Evolutionary conservation across 2,113 vertebrate species (phyloP).

Genomic region (Pituophis catenifer): DNA sequence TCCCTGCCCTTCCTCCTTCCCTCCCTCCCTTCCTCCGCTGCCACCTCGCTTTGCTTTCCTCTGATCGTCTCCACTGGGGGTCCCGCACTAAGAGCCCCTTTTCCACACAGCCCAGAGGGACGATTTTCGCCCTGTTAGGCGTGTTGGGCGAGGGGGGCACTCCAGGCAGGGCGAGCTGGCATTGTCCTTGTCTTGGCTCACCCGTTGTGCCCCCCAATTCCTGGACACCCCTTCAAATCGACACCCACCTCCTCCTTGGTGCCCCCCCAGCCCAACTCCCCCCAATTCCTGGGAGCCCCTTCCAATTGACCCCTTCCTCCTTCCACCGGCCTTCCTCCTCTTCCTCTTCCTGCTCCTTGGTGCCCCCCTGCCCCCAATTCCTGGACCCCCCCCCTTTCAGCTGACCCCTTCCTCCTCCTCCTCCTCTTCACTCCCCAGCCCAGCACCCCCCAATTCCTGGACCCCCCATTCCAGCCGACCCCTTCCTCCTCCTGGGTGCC

Average conservation of each 20-base stretch:
- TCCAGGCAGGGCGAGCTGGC: neutral
- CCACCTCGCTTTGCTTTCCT: neutral
- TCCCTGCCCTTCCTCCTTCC: neutral
- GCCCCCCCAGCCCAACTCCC: too few species aligned
- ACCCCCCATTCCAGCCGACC: neutral
- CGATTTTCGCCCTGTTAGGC: neutral
- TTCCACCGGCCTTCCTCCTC: neutral
- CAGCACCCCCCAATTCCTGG: too few species aligned
- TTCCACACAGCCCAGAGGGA: neutral
- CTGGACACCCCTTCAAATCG: too few species aligned
- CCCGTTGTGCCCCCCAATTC: neutral
- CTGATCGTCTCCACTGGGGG: neutral
- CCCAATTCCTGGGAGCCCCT: neutral
- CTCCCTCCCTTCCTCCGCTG: rapidly evolving
- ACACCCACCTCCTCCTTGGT: too few species aligned
- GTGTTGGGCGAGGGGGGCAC: neutral
- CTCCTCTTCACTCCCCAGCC: too few species aligned
- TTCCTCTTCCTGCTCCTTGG: conserved; percentile 45
- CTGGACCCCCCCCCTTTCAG: neutral
- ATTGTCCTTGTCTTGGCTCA: neutral
- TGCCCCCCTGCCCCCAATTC: neutral
- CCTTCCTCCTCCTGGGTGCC: too few species aligned
- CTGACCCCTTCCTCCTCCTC: too few species aligned
- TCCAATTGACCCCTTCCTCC: too few species aligned
- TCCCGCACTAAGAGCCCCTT: neutral